Evolutionary conservation across 2,113 vertebrate genomes (phyloP), one percentile per base, ranked within the genome.

Genomic region (Cebidichthys violaceus): DNA sequence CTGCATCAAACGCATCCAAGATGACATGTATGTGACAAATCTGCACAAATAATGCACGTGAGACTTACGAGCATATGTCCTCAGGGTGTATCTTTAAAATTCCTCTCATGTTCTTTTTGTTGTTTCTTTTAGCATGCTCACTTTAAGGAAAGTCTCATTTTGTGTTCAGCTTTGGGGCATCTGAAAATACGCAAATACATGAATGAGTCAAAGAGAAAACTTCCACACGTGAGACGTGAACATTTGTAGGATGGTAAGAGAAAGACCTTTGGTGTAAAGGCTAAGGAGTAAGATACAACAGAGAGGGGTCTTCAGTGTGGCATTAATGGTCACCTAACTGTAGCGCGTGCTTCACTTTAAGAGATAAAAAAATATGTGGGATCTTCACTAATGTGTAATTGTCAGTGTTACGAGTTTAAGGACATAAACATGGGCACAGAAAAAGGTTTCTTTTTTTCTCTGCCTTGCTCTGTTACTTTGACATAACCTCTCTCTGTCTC

Each of bases 21-120:
- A 55, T 47, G 76, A 85, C 59, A 54, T 27, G n/a, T 50, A 77
- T 1, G 5, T 82, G 77, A 70, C 39, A 80, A 70, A 77, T 85
- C 0, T 70, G 76, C 47, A 37, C 39, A 74, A 75, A 77, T 54
- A 41, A 43, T 54, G 61, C 24, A 20, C 0, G 17, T 52, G 64
- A 77, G 4, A 80, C 33, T 41, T 43, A 31, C 1, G 2, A 24
- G 37, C 9, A 2, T 17, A 9, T 65, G 45, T 77, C 84, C 37
- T 79, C 68, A 6, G 75, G 81, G 24, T 18, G 15, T 69, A 14
- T 62, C 29, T 62, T 62, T n/a, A 64, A 43, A 61, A 75, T 11
- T 22, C 6, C 9, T 27, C 18, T 33, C 22, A 60, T 72, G 18
- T 18, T 54, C 47, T 50, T 70, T 24, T 3, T 7, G 67, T 54